phyloP scores from a whole-genome alignment of 2,797 vertebrate genomes.

The Euphonia xanthogaster region DNA sequence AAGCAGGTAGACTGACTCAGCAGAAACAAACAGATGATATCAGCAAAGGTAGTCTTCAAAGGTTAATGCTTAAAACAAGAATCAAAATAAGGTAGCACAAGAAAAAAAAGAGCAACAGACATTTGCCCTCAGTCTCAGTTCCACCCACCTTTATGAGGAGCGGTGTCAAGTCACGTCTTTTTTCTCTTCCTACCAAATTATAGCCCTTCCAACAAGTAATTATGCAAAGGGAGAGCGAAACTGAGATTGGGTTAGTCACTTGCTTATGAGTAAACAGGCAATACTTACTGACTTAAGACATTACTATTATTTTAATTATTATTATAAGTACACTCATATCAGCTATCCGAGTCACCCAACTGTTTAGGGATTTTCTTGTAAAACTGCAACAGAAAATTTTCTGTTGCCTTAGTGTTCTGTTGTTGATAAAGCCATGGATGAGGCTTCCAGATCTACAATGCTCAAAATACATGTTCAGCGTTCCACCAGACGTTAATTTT shows the following conservation, averaged over 20 bases:
- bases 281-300: neutral
- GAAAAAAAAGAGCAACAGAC: slow-evolving; percentile 31
- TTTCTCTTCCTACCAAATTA: slow-evolving; percentile 53
- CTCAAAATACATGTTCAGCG: neutral
- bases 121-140: slow-evolving; percentile 57
- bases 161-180: slow-evolving; percentile 37
- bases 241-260: slow-evolving; percentile 25
- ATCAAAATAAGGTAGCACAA: slow-evolving; percentile 58
- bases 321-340: neutral
- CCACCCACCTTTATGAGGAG: slow-evolving; percentile 46
- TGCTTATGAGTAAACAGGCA: slow-evolving; percentile 56
- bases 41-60: slow-evolving; percentile 70
- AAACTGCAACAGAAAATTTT: neutral
- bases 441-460: neutral
- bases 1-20: slow-evolving; percentile 62
- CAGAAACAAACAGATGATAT: slow-evolving; percentile 67
- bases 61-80: slow-evolving; percentile 52
- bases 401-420: neutral
- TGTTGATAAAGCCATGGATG: neutral
- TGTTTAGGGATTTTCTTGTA: neutral
- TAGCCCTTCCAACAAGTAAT: slow-evolving; percentile 44
- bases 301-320: slow-evolving; percentile 33
- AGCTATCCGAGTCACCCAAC: neutral
- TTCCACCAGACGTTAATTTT: neutral
- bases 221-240: slow-evolving; percentile 18